Base-by-base conservation (phyloP, 2,888 invertebrate species). In the Brachyptera risi region DNA sequence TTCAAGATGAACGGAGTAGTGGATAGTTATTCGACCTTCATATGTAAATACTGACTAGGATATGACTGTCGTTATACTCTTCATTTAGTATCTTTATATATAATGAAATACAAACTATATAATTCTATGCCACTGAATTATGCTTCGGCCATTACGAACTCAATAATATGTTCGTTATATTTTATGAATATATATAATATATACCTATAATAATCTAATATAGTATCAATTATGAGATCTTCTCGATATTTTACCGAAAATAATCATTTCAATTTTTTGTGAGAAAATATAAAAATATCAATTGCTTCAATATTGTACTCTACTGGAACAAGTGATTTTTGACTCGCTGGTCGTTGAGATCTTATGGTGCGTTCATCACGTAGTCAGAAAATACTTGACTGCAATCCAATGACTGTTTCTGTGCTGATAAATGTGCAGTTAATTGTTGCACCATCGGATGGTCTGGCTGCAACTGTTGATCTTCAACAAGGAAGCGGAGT, bases 391-490 rank as follows among this genome's bases (percentile, higher is more conserved):
- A 27, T 21, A 57, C 51, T 35, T 57, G 56, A 7, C 21, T 17
- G 15, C 59, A 58, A 21, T 54, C 56, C 15, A 64, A 17, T 5
- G 15, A 15, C 17, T 19, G 44, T 15, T 56, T 59, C 17, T 60
- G 62, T 5, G 38, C 17, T 15, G 56, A 11, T n/a, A 65, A 37
- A 42, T 65, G 62, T 9, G 54, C 40, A 47, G 47, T 47, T 7
- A 65, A 58, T 15, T 51, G 57, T 7, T 54, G 51, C 27, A 65
- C 65, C 1, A 60, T 54, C 17, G 65, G 63, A 42, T 63, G 60
- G 23, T 58, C 60, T 11, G 60, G 56, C 15, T 38, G 54, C 56
- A 65, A 50, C 1, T 56, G 42, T 26, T 65, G 63, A 26, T 61
- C 38, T 19, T 63, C 58, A 21, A 63, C 49, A 15, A 65, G 63